Evolutionary conservation across 2,113 vertebrate species (phyloP), one percentile per base, ranked within the genome.

Genomic region (Anoplopoma fimbria): DNA sequence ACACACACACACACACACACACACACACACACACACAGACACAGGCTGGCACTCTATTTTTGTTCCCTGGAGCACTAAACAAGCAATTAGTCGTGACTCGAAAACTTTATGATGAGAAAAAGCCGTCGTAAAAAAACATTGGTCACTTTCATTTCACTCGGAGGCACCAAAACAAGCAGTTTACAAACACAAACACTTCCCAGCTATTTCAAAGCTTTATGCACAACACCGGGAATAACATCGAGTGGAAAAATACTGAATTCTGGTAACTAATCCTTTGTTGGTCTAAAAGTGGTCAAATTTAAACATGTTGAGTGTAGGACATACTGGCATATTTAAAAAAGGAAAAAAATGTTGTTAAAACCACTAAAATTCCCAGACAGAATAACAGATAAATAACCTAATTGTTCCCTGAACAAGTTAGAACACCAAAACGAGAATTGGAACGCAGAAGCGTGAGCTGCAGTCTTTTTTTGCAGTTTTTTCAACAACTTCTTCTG

Each of bases 71-170:
- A 72, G 72, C 61, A 76, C 77, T 69, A 63, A 83, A 83, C 81
- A 77, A 80, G 71, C 61, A 72, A 83, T 83, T 84, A 85, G 77
- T 53, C 17, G 9, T 65, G 40, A 71, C 77, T 76, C 5, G 2
- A 80, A 79, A 67, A 80, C 45, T 84, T 75, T 71, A 83, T 75
- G 73, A 67, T 49, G 78, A 90, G 57, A 75, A 75, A 77, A 83
- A 75, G 62, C 77, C 75, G 42, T 78, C 17, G 82, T 87, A 84
- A 88, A 79, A 45, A 29, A 42, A 45, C 75, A 69, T 6, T 69
- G 47, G 61, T 74, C 58, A 70, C 38, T 88, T 86, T 88, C 61
- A 89, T 85, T 87, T 84, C 47, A 82, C 61, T 83, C 68, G 45
- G 14, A 42, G 81, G 75, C 75, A 68, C 80, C 77, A 75, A 85